These are phyloP conservation scores for Paramisgurnus dabryanus DNA, from an alignment of 2,113 vertebrate species.

Conservation along the genomic window DNA sequence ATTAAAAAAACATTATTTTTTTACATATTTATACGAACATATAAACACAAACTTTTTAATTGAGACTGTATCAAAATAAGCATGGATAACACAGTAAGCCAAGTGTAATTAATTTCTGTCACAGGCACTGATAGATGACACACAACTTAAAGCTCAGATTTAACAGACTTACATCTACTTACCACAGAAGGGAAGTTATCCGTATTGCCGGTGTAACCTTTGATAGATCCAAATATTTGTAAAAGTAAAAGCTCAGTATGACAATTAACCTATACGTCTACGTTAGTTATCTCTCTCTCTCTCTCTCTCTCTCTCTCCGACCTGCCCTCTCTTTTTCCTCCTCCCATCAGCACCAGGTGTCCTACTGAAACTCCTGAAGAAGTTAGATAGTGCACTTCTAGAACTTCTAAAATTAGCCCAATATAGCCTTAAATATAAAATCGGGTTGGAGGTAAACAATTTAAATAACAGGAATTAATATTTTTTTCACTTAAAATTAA, in stretches of 20 bases:
- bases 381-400: too few species aligned
- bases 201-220: neutral
- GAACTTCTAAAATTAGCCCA: too few species aligned
- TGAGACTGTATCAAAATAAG: neutral
- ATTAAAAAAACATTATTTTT: too few species aligned
- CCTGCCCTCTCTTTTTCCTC: slow-evolving; percentile 2
- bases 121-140: neutral
- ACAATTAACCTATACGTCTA: slow-evolving; percentile 1
- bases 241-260: slow-evolving; percentile 16
- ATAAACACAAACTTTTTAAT: neutral
- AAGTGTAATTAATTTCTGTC: neutral
- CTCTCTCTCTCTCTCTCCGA: neutral
- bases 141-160: neutral
- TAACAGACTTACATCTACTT: neutral
- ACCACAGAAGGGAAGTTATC: slow-evolving; percentile 14
- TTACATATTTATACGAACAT: neutral
- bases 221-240: neutral
- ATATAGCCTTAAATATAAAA: too few species aligned
- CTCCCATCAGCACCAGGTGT: neutral
- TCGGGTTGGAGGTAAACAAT: too few species aligned
- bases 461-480: too few species aligned
- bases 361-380: neutral
- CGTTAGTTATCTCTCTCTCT: neutral
- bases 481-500: too few species aligned
- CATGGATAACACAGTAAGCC: too few species aligned